Conservation (phyloP, 2,797 vertebrate species). For the Paramormyrops hopkinsi region DNA sequence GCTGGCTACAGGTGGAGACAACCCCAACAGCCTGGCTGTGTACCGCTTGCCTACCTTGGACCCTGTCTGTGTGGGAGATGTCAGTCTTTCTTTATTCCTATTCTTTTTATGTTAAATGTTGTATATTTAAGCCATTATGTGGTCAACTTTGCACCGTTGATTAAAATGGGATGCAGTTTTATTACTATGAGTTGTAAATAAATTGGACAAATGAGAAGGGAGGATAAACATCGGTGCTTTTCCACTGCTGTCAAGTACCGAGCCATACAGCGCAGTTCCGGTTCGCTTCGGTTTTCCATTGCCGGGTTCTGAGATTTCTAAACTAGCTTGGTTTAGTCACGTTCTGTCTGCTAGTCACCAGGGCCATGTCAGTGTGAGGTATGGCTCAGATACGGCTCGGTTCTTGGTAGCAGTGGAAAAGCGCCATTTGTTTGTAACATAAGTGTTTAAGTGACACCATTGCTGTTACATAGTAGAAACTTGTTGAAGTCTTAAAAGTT, state of each 20-base stretch:
- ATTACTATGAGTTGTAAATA: background rate
- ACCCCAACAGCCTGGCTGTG: conserved; percentile 94
- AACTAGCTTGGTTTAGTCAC: background rate
- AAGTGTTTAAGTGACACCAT: background rate
- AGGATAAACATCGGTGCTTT: background rate
- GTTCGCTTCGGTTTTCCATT: background rate
- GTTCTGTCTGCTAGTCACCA: background rate
- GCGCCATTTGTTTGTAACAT: background rate
- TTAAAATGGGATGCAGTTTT: background rate
- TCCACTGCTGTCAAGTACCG: background rate
- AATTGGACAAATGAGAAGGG: background rate
- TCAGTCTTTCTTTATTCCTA: conserved; percentile 59
- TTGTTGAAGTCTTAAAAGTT: background rate
- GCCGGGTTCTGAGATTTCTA: background rate
- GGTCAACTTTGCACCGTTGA: background rate
- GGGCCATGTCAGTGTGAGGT: background rate
- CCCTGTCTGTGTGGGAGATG: conserved; percentile 95
- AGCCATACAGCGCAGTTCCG: background rate
- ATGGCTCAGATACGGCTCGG: background rate
- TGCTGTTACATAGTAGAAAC: background rate
- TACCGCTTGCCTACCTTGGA: conserved; percentile 92
- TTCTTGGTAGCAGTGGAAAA: background rate
- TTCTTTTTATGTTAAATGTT: background rate
- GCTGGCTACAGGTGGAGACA: conserved; percentile 93
- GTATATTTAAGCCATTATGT: background rate